Base-by-base conservation (phyloP, 2,888 invertebrate species). In the Schizaphis graminum region DNA sequence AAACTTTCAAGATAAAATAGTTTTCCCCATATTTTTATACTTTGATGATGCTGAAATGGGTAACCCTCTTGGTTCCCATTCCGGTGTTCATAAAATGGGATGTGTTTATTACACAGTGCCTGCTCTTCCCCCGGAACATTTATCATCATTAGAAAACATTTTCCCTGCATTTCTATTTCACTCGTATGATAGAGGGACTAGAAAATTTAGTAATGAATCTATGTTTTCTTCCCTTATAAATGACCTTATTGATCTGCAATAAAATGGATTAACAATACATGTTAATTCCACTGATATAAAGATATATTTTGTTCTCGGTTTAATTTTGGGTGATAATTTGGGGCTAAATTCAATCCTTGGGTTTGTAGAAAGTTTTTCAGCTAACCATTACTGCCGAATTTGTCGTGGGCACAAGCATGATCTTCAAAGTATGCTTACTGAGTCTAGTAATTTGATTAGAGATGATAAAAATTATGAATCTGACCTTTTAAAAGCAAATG, bases 41-140 rank as follows among this genome's bases (percentile, higher is more conserved):
- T 95, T 90, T 85, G 95, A 95, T 91, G 95, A 95, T 61, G 95
- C 94, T 61, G 95, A 95, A 88, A 95, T 77, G 2, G 95, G 95
- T 77, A 95, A 95, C 91, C 95, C 95, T 24, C 77, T 95, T 4
- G 95, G 95, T 5, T 94, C 92, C 86, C 95, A 95, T 93, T 94
- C 94, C 56, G 95, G 95, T 16, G 94, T 95, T 67, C 91, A 94
- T 2, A 95, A 95, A 94, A 95, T 95, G 85, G 95, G 95, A 35
- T 95, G 95, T 16, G 92, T 95, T 16, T 95, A 95, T 77, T 91
- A 88, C 1, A 91, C 94, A 0, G 93, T 95, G 41, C 93, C 95
- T 26, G 95, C 94, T 5, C 91, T 95, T 28, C 95, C 95, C 26
- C 95, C 95, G 11, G 84, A 94, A 86, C 95, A 94, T 91, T 94